phyloP scores from a whole-genome alignment of 2,797 vertebrate species.

The Lepidocolaptes lacrymiger region DNA sequence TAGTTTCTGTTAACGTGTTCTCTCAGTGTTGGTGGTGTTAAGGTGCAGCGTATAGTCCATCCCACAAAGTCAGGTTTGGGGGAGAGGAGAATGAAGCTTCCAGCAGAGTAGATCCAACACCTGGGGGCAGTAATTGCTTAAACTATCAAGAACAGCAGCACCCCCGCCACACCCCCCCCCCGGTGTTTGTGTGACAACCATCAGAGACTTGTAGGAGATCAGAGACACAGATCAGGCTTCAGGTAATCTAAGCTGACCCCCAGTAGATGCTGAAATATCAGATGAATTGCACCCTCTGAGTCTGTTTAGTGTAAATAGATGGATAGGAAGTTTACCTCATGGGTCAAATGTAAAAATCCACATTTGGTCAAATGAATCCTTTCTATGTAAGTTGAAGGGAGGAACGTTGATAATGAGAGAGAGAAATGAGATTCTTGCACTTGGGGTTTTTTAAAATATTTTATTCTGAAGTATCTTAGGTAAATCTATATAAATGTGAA shows the following conservation, averaged over 20 bases:
- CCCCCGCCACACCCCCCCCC: background rate
- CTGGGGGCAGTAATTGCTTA: slow-evolving; percentile 25
- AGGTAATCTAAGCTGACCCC: background rate
- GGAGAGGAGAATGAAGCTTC: background rate
- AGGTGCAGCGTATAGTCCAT: background rate
- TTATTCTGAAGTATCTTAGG: background rate
- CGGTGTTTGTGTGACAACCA: background rate
- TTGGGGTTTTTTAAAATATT: background rate
- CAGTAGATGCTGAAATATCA: background rate
- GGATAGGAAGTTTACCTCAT: background rate
- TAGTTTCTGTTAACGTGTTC: background rate
- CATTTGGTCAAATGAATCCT: background rate
- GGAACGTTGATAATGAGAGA: background rate
- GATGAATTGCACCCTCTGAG: background rate
- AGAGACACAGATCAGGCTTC: background rate
- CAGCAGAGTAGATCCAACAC: background rate
- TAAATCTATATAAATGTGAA: background rate
- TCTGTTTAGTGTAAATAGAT: background rate
- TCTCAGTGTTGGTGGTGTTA: background rate
- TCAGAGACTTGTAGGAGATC: background rate
- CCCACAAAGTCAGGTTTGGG: background rate
- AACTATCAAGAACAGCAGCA: background rate
- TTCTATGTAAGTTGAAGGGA: background rate
- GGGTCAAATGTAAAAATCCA: background rate
- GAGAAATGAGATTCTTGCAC: background rate